Evolutionary conservation across 2,113 vertebrate species (phyloP).

Genomic region (Erythrolamprus reginae): DNA sequence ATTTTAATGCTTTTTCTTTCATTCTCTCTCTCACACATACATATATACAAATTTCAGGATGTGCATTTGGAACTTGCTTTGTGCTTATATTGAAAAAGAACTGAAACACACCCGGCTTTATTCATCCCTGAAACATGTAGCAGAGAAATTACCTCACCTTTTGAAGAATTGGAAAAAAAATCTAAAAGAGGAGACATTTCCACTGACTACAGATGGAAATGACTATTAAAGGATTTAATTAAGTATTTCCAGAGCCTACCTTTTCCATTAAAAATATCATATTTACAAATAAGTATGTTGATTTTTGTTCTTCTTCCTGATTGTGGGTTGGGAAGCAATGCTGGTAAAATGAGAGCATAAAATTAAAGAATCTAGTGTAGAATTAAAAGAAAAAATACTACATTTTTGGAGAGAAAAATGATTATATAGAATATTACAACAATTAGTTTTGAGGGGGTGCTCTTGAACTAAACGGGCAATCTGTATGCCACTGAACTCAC

Average conservation of each 20-base stretch:
- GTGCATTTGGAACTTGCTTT: slow-evolving; percentile 39
- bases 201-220: slow-evolving; percentile 40
- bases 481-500: slow-evolving; percentile 35
- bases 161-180: background rate
- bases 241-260: slow-evolving; percentile 55
- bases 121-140: background rate
- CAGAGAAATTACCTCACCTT: slow-evolving; percentile 16
- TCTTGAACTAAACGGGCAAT: slow-evolving; percentile 35
- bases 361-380: background rate
- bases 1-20: slow-evolving; percentile 8
- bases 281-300: slow-evolving; percentile 50
- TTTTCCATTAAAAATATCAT: slow-evolving; percentile 53
- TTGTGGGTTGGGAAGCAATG: slow-evolving; percentile 1
- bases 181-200: slow-evolving; percentile 36
- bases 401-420: background rate
- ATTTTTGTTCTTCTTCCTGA: slow-evolving; percentile 26
- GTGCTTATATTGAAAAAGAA: slow-evolving; percentile 30
- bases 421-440: background rate
- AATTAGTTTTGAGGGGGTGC: slow-evolving; percentile 9
- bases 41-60: background rate
- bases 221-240: slow-evolving; percentile 60
- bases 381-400: background rate
- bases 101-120: background rate
- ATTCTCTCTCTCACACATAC: background rate
- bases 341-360: rapidly evolving